Conservation (phyloP, 1,140 invertebrate species). For the Drosophila dunni region DNA sequence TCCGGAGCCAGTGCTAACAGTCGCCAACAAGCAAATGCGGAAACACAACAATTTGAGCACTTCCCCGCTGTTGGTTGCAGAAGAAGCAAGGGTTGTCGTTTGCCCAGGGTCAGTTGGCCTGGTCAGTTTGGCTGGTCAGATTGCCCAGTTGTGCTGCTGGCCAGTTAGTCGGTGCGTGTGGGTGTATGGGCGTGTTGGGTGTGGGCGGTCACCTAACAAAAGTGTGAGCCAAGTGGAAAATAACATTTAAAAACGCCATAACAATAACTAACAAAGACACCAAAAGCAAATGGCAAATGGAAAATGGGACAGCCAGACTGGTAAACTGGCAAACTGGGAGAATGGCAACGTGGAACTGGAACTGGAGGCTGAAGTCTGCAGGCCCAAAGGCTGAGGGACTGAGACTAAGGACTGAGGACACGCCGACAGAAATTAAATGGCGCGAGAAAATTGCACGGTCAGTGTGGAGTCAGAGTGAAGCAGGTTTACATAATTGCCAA, state of each 20-base stretch:
- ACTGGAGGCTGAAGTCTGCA: conserved; percentile 20
- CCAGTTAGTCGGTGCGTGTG: neutral
- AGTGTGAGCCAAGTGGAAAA: conserved; percentile 83
- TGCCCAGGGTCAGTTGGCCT: conserved; percentile 52
- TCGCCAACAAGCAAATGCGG: conserved; percentile 60
- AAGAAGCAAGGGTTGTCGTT: conserved; percentile 44
- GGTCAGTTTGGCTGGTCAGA: conserved; percentile 56
- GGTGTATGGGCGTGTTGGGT: conserved; percentile 28
- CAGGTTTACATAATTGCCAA: conserved; percentile 79
- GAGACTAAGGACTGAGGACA: conserved; percentile 2
- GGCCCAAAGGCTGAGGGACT: conserved; percentile 16
- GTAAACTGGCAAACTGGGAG: conserved; percentile 30
- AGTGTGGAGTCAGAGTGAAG: conserved; percentile 65
- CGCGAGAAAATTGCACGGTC: conserved; percentile 81
- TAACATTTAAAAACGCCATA: conserved; percentile 82
- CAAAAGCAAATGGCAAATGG: conserved; percentile 80
- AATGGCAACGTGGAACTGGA: conserved; percentile 42
- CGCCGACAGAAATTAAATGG: conserved; percentile 75
- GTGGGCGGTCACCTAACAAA: conserved; percentile 73
- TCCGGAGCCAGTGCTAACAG: conserved; percentile 51
- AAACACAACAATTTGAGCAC: conserved; percentile 62
- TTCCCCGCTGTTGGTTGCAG: conserved; percentile 33
- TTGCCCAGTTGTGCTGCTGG: conserved; percentile 32
- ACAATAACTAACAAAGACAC: conserved; percentile 83
- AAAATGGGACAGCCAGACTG: conserved; percentile 50